Percentiles rank a stretch among this genome's conserved stretches.
Evolutionary conservation across 2,888 invertebrate species (phyloP).

Genomic region (Itoplectis maculator): DNA sequence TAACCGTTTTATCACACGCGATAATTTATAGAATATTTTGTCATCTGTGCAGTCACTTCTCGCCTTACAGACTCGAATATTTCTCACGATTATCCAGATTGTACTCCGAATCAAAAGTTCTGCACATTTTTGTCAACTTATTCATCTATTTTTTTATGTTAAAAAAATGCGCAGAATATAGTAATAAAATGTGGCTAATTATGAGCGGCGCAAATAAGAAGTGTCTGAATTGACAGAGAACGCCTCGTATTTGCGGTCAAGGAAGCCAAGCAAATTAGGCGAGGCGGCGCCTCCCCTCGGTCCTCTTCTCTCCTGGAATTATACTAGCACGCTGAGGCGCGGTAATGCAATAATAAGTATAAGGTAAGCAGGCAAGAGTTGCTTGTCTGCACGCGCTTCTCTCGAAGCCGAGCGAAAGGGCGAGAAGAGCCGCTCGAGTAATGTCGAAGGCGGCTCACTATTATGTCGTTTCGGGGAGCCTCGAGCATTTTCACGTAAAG

Average conservation of each 20-base stretch:
- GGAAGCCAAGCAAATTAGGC: conserved; percentile 3
- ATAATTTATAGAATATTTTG: not conserved
- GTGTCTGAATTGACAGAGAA: not conserved
- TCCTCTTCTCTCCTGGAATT: conserved; percentile 65
- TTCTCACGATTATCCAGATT: too few species aligned
- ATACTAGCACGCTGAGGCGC: conserved; percentile 70
- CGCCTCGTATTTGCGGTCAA: not conserved
- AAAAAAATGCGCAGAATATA: not conserved
- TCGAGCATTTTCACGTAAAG: conserved; percentile 60
- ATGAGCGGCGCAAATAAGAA: not conserved
- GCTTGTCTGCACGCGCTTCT: conserved; percentile 28
- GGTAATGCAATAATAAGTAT: conserved; percentile 82
- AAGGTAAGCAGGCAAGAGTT: conserved; percentile 74
- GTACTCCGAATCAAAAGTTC: too few species aligned
- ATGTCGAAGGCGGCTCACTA: conserved; percentile 72
- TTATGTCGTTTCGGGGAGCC: conserved; percentile 75
- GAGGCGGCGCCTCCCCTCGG: conserved; percentile 1
- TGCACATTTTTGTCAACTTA: too few species aligned
- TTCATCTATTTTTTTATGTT: not conserved
- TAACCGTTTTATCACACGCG: conserved; percentile 18
- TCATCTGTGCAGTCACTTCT: too few species aligned
- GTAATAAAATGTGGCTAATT: not conserved
- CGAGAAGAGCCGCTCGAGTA: conserved; percentile 49
- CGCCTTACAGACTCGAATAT: too few species aligned
- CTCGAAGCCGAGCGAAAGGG: conserved; percentile 40